Conservation (phyloP, 92 coral and sea anemone genomes). For the Plumapathes pennacea region DNA sequence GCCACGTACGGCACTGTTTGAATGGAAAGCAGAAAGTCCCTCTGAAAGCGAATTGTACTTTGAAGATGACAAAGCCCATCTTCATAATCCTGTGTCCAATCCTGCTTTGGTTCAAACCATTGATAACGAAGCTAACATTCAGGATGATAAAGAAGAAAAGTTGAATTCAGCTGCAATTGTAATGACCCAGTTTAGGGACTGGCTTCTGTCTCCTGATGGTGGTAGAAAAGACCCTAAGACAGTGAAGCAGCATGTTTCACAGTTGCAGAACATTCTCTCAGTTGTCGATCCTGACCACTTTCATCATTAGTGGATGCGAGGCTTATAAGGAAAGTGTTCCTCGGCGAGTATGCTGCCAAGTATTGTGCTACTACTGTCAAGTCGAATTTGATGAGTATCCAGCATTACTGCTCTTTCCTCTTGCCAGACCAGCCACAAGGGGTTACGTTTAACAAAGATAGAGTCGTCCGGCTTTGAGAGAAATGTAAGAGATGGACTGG, state of each 20-base stretch:
- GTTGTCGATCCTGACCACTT: conserved; percentile 22
- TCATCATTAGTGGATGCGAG: conserved; percentile 43
- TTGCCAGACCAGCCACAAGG: conserved; percentile 53
- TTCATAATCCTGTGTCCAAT: too few relatives aligned
- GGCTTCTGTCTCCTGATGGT: conserved; percentile 72
- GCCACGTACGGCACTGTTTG: background rate
- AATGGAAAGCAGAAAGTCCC: too few relatives aligned
- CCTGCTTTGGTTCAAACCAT: too few relatives aligned
- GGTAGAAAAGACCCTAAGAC: conserved; percentile 63
- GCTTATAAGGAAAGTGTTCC: conserved; percentile 39
- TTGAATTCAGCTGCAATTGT: too few relatives aligned
- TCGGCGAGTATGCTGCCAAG: conserved; percentile 43
- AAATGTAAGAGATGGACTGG: conserved; percentile 54
- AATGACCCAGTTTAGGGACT: conserved; percentile 28
- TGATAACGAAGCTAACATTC: too few relatives aligned
- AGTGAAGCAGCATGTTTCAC: conserved; percentile 51
- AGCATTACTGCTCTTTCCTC: conserved; percentile 51
- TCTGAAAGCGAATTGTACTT: too few relatives aligned
- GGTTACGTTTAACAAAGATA: conserved; percentile 23
- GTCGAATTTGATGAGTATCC: conserved; percentile 64
- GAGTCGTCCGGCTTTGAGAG: conserved; percentile 27
- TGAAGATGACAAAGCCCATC: too few relatives aligned
- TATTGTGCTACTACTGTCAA: conserved; percentile 59
- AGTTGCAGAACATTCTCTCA: conserved; percentile 19
- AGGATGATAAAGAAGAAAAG: too few relatives aligned